Percentiles rank a stretch among this genome's conserved stretches.
Evolutionary conservation across 2,888 invertebrate genomes (phyloP).

Genomic region (Eumerus sabulonum): DNA sequence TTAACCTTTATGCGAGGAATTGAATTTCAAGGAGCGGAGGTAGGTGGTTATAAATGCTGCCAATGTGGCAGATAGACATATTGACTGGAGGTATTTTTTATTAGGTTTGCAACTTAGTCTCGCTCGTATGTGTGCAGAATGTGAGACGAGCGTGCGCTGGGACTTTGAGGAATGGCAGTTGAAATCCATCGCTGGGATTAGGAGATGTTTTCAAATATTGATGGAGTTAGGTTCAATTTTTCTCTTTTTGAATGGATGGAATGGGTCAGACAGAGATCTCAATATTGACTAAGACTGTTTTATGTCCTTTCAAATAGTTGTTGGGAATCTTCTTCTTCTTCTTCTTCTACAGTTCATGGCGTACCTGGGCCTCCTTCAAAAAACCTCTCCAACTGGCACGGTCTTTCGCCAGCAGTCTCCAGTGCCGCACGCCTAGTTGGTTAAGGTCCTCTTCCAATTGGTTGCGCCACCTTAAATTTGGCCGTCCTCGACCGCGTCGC

Average conservation of each 20-base stretch:
- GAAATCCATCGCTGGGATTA: not conserved
- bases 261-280: too few relatives aligned
- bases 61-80: slow-evolving; percentile 10
- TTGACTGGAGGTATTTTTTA: slow-evolving; percentile 3
- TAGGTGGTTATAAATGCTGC: slow-evolving; percentile 13
- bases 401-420: too few relatives aligned
- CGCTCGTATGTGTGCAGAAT: slow-evolving; percentile 5
- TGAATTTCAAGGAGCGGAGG: not conserved
- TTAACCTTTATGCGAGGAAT: slow-evolving; percentile 22
- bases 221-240: slow-evolving; percentile 2
- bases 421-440: too few relatives aligned
- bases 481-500: too few relatives aligned
- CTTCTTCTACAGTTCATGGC: too few relatives aligned
- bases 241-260: not conserved
- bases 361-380: too few relatives aligned
- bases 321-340: too few relatives aligned
- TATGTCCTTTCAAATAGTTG: too few relatives aligned
- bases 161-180: not conserved
- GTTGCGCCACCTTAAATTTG: too few relatives aligned
- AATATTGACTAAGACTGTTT: too few relatives aligned
- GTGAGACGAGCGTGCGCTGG: not conserved
- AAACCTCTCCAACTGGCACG: too few relatives aligned
- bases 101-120: not conserved
- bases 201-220: slow-evolving; percentile 20
- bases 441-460: too few relatives aligned